Conservation (phyloP, 2,113 vertebrate genomes). For the Bubalus kerabau region DNA sequence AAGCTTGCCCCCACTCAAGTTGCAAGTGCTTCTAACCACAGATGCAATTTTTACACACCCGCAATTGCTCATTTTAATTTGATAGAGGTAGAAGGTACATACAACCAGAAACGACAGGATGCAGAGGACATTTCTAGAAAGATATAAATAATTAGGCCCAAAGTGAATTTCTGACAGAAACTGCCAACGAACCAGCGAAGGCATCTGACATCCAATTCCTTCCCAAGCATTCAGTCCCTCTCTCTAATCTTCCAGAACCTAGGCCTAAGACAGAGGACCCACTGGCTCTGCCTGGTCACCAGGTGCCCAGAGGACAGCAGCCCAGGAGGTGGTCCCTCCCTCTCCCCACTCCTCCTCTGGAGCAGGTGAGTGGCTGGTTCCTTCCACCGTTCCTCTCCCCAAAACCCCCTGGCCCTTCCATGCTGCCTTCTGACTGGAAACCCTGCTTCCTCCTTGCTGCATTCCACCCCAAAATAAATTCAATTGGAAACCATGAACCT, state of each 20-base stretch:
- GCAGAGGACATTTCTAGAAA: not conserved
- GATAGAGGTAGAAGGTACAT: too few relatives aligned
- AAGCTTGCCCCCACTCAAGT: not conserved
- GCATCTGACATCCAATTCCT: not conserved
- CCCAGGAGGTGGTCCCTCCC: not conserved
- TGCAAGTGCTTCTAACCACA: not conserved
- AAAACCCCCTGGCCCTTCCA: not conserved
- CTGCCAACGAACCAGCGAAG: not conserved
- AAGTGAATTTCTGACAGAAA: not conserved
- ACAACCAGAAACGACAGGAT: not conserved
- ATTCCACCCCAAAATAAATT: slow-evolving; percentile 69
- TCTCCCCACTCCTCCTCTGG: not conserved
- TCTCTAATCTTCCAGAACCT: not conserved
- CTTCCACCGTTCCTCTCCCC: not conserved
- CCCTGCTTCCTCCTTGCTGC: slow-evolving; percentile 79
- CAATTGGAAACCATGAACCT: slow-evolving; percentile 42
- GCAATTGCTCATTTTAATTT: not conserved
- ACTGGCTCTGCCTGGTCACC: not conserved
- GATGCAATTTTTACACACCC: not conserved
- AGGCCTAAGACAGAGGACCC: not conserved
- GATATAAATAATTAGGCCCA: not conserved
- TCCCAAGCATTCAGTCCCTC: not conserved
- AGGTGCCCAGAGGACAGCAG: not conserved
- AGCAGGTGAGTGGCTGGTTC: not conserved
- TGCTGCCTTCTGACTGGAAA: not conserved